phyloP scores from a whole-genome alignment of 23 tunicate genomes.

The Styela plicata region DNA sequence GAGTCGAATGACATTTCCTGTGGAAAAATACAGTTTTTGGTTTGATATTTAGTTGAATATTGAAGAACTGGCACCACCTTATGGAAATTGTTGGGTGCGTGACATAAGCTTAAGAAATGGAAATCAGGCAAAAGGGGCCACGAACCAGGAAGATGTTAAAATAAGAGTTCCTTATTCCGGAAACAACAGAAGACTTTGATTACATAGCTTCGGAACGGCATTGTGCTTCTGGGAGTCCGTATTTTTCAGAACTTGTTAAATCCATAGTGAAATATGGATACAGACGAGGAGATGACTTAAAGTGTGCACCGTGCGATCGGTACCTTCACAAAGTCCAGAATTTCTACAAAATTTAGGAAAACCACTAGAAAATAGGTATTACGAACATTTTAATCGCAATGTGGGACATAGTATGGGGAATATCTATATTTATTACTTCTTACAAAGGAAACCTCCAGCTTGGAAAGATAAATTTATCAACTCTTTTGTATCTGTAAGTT shows the following conservation, averaged over 20 bases:
- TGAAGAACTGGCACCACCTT: conserved; percentile 39
- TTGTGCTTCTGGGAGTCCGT: conserved; percentile 53
- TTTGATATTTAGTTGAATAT: conserved; percentile 72
- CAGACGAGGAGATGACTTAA: conserved; percentile 42
- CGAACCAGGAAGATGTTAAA: conserved; percentile 61
- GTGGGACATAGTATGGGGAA: conserved; percentile 96
- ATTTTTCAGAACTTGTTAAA: conserved; percentile 63
- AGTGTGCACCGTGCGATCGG: conserved; percentile 77
- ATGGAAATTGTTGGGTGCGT: conserved; percentile 84
- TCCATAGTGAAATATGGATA: conserved; percentile 47
- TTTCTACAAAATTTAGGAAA: conserved; percentile 52
- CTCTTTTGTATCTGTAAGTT: conserved; percentile 59
- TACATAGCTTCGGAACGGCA: conserved; percentile 58
- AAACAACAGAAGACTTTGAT: conserved; percentile 63
- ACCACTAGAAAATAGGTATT: conserved; percentile 54
- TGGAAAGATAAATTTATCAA: conserved; percentile 88
- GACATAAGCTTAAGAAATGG: conserved; percentile 49
- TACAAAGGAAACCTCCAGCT: conserved; percentile 30
- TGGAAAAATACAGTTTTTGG: conserved; percentile 54
- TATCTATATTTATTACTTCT: conserved; percentile 44
- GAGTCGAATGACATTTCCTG: conserved; percentile 24
- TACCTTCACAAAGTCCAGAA: conserved; percentile 34
- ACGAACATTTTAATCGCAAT: conserved; percentile 50
- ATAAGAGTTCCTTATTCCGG: conserved; percentile 56
- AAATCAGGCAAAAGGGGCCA: conserved; percentile 24